These are phyloP conservation scores for Oreortyx pictus DNA, from an alignment of 2,797 vertebrate genomes.

Conservation along the genomic window DNA sequence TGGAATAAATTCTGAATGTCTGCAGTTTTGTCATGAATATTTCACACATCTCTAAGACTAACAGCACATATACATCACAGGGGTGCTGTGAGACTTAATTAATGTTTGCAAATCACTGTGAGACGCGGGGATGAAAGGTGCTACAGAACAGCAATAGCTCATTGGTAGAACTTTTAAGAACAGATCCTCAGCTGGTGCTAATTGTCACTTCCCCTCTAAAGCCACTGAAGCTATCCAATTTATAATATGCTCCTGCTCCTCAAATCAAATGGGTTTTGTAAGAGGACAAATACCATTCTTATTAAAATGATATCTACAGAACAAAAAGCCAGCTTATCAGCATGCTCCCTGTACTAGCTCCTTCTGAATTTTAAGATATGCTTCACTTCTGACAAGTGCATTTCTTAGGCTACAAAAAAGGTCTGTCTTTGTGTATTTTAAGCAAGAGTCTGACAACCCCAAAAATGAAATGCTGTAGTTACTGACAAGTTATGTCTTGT, in stretches of 20 bases:
- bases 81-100: conserved; percentile 48
- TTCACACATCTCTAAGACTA: conserved; percentile 52
- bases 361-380: background rate
- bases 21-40: conserved; percentile 47
- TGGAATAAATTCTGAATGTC: background rate
- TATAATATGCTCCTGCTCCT: background rate
- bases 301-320: background rate
- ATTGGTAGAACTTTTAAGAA: conserved; percentile 19
- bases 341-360: background rate
- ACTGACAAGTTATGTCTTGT: background rate
- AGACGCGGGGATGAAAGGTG: conserved; percentile 38
- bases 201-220: conserved; percentile 12
- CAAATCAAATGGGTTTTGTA: conserved; percentile 6
- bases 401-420: background rate
- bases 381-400: background rate
- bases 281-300: conserved; percentile 1
- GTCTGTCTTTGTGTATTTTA: background rate
- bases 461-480: background rate
- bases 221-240: background rate
- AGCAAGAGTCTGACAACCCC: background rate
- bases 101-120: conserved; percentile 52
- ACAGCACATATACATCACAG: conserved; percentile 46
- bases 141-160: conserved; percentile 13
- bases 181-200: conserved; percentile 15
- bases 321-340: background rate